Evolutionary conservation across 2,888 invertebrate species (phyloP), one percentile per base, ranked within the genome.

Genomic region (Hemicrepidius hirtus): DNA sequence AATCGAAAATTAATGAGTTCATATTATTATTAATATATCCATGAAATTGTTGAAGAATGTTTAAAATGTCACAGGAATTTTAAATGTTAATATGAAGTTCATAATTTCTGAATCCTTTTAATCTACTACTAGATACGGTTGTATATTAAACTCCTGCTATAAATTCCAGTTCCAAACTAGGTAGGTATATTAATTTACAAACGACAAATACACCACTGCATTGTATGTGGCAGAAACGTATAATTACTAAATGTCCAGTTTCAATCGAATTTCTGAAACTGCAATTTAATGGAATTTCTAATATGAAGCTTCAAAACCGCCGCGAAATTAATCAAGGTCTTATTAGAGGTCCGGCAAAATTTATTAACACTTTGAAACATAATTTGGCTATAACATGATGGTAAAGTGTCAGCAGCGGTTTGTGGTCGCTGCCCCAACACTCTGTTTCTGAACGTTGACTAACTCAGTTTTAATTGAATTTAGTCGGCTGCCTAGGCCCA

Each of bases 341-440:
- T 65, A 63, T 63, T 63, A 69, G 63, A 63, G 63, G 63, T 63
- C 65, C 49, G 49, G 50, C 57, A 49, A 53, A 71, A 71, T 71
- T 71, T 71, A 71, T 71, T 65, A 71, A 71, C 59, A 65, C 65
- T 59, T 65, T 62, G 62, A 69, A 62, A 62, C 68, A 62, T 69
- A 69, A 69, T 62, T 69, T 59, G 44, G 37, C 46, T 55, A 40
- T 28, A 65, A 46, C 57, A 55, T 64, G 64, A 71, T 71, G 62
- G 62, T 63, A 46, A 69, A 62, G 64, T 64, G 57, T 63, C 63
- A 57, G 70, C 57, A 37, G 71, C n/a, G 62, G 71, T 60, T 55
- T 71, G 71, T 55, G 67, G 67, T 62, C 46, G 53, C 41, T 60
- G 60, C 59, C 62, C 53, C 37, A 28, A 20, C 50, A 62, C 66